Evolutionary conservation across 2,888 invertebrate species (phyloP), one percentile per base, ranked within the genome.

Genomic region (Petrolisthes manimaculis): DNA sequence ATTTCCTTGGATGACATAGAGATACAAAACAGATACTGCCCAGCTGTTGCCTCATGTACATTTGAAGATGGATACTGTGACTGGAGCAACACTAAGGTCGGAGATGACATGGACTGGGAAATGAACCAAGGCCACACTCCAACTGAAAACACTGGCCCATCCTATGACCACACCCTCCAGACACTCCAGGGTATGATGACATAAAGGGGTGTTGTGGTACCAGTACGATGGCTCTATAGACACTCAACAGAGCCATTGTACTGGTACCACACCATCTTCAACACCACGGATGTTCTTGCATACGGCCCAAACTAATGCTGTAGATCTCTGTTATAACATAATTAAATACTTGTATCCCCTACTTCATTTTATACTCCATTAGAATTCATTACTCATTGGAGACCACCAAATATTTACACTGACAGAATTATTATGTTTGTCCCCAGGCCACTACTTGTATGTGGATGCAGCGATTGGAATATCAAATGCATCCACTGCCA

Each of bases 21-120:
- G 75, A 83, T 85, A 86, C 21, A 21, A 3, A 9, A 55, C 9
- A 79, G 81, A 12, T 54, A 37, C 6, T 90, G 90, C 61, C 90
- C 90, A 12, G 24, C 21, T 4, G 55, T 75, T 21, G 90, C 88
- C 71, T 74, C 83, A 4, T 90, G 90, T 37, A 74, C 53, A 56
- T 90, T 90, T 75, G 90, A 90, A 79, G 90, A 83, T 14, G 90
- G 88, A 5, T 67, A 79, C 55, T 90, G 90, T 79, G 88, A 82
- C 61, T 90, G 85, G 86, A 86, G 74, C 69, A 90, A 90, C 83
- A 80, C 61, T 24, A 51, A 69, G 61, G 83, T 37, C 9, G 61
- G 67, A 21, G 90, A 90, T 56, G 24, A 75, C 18, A 55, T 86
- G 67, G 86, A 90, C 80, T 90, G 90, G 90, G 77, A 86, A 8